Conservation (phyloP, 2,113 vertebrate genomes). For the Eira barbara region DNA sequence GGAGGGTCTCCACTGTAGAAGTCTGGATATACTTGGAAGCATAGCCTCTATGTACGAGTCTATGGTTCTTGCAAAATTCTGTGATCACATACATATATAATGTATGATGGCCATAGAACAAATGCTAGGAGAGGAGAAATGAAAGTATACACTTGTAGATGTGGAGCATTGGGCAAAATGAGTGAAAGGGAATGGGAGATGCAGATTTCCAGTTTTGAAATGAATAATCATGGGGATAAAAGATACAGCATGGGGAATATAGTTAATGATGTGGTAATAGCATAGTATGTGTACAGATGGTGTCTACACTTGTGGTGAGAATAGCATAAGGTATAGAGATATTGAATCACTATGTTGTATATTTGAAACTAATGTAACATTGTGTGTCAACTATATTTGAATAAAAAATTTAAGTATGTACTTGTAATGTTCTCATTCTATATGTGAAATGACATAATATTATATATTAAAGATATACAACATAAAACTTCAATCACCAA, state of each 20-base stretch:
- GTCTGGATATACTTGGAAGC: background rate
- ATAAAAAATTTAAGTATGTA: background rate
- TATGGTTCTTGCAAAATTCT: background rate
- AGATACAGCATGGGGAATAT: background rate
- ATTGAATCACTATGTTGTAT: background rate
- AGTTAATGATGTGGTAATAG: background rate
- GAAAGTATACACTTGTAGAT: background rate
- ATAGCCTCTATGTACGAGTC: background rate
- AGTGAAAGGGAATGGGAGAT: background rate
- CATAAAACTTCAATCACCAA: background rate
- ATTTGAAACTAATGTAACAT: background rate
- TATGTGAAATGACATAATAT: background rate
- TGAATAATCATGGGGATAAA: background rate
- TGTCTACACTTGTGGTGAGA: background rate
- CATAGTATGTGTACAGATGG: background rate
- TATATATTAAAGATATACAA: background rate
- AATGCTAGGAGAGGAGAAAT: background rate
- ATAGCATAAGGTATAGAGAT: background rate
- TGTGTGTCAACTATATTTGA: background rate
- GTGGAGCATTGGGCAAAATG: background rate
- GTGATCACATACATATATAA: background rate
- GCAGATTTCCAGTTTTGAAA: background rate
- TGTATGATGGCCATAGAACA: background rate
- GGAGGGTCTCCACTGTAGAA: background rate
- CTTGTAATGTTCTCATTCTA: background rate